Evolutionary conservation across 1,140 invertebrate genomes (phyloP).

Genomic region (Chironomus tepperi): DNA sequence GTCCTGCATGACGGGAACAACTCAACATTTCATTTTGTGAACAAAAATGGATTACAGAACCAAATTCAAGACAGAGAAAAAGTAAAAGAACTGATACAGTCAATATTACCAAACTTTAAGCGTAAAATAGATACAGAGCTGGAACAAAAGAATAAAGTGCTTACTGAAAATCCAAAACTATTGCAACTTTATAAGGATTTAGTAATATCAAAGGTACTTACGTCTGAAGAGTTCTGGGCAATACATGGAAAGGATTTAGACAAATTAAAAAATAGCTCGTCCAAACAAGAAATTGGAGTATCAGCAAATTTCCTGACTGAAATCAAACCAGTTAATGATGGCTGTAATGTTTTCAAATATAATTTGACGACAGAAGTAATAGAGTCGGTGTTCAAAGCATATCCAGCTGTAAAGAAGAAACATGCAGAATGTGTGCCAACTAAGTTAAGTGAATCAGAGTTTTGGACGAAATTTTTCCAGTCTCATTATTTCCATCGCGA

Average conservation of each 20-base stretch:
- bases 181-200: constrained; percentile 85
- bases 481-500: constrained; percentile 99
- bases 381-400: constrained; percentile 97
- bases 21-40: constrained; percentile 97
- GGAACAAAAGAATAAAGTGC: constrained; percentile 77
- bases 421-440: constrained; percentile 93
- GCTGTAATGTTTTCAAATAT: constrained; percentile 93
- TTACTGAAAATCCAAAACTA: constrained; percentile 74
- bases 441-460: constrained; percentile 91
- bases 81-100: constrained; percentile 87
- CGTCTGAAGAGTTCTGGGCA: constrained; percentile 94
- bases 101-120: constrained; percentile 91
- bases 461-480: constrained; percentile 99
- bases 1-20: constrained; percentile 88
- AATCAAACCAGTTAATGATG: constrained; percentile 95
- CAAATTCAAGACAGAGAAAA: constrained; percentile 86
- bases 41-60: constrained; percentile 67
- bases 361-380: constrained; percentile 96
- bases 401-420: constrained; percentile 96
- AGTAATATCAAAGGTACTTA: constrained; percentile 87
- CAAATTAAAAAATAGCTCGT: constrained; percentile 54
- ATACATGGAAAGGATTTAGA: constrained; percentile 75
- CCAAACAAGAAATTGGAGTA: constrained; percentile 76
- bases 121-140: constrained; percentile 87
- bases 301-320: constrained; percentile 85